Base-by-base conservation (phyloP, 2,113 vertebrate species). In the Limanda limanda region DNA sequence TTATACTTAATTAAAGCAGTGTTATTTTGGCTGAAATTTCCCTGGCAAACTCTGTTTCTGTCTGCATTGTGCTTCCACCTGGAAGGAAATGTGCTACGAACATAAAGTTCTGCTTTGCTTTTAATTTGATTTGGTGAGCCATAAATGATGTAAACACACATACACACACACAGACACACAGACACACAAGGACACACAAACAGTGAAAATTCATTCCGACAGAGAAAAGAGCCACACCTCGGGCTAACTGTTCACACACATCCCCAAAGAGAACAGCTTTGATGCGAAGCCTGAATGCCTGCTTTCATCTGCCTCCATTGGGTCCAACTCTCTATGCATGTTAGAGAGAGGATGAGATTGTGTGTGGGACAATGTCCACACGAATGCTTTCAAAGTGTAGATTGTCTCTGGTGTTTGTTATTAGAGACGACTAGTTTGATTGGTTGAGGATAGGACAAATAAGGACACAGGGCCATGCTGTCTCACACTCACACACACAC, bases 241-340 rank as follows among this genome's bases (percentile, higher is more conserved):
- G 45, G 72, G 81, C 72, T 73, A 84, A 65, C 74, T 72, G 71
- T 82, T 80, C 78, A 74, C 61, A 82, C 27, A 74, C 56, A 74
- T 81, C 78, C 74, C 71, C 66, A 52, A 86, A 63, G 74, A 81
- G 52, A 81, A 60, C 14, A 72, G 81, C 84, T 86, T 88, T 86
- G 81, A 84, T 86, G 80, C 60, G 52, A 67, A 68, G 75, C 86
- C 81, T 7, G 21, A 72, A 58, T n/a, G 61, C 21, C 52, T 42
- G 63, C 81, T 88, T 81, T 83, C 54, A 86, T 81, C 77, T 81
- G 24, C 71, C 59, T 83, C 80, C 71, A 76, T 0, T 63, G 67
- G 65, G 56, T 71, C 48, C 56, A 24, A 14, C 59, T 40, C 3
- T 61, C 7, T 21, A 37, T 45, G 0, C 31, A 24, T 61, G 40